These are phyloP conservation scores for Gymnoscopelus microlampas DNA, from an alignment of 2,797 vertebrate species.

Conservation along the genomic window DNA sequence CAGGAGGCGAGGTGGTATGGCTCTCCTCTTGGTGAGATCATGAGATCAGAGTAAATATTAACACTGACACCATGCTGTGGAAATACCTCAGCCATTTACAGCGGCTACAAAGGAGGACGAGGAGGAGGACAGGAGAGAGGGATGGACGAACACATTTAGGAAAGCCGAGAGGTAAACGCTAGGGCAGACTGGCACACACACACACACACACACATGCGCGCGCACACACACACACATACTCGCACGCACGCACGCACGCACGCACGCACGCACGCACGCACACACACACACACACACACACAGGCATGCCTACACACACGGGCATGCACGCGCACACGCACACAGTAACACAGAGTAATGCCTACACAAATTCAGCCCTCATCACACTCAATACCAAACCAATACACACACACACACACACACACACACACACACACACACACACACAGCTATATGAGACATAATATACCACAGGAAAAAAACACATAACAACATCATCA, in stretches of 20 bases:
- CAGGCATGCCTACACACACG: slow-evolving; percentile 10
- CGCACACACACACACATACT: slow-evolving; percentile 26
- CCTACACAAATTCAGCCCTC: no score
- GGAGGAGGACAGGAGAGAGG: slow-evolving; percentile 60
- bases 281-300: slow-evolving; percentile 15
- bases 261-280: slow-evolving; percentile 16
- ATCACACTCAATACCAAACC: no score
- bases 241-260: no score
- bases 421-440: slow-evolving; percentile 16
- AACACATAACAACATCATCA: background rate
- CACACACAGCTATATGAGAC: background rate
- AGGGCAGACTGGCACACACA: slow-evolving; percentile 40
- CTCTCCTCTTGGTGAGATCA: slow-evolving; percentile 31
- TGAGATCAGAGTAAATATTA: slow-evolving; percentile 86
- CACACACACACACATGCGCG: slow-evolving; percentile 49
- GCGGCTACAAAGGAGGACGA: slow-evolving; percentile 53
- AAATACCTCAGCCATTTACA: slow-evolving; percentile 78
- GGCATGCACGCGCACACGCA: slow-evolving; percentile 10
- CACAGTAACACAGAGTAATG: no score
- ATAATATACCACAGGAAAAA: background rate
- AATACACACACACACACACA: slow-evolving; percentile 14
- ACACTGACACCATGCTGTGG: slow-evolving; percentile 85
- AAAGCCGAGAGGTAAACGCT: slow-evolving; percentile 71
- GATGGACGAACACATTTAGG: slow-evolving; percentile 64
- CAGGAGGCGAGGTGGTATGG: background rate